Conservation (phyloP, 2,888 invertebrate genomes). For the Drosophila pseudotalamancana region DNA sequence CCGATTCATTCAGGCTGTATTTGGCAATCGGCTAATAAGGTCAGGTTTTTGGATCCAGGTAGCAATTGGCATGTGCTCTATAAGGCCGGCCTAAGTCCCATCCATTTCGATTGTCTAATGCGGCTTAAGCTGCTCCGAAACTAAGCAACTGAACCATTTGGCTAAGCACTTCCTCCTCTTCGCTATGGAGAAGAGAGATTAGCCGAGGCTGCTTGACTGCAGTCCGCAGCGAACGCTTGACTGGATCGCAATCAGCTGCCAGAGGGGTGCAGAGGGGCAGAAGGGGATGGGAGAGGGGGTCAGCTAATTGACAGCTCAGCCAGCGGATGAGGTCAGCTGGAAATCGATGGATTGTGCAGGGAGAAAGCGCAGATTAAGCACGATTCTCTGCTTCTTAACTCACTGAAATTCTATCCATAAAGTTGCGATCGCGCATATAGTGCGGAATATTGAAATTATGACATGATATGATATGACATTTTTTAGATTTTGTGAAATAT, state of each 20-base stretch:
- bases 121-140: slow-evolving; percentile 30
- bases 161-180: slow-evolving; percentile 38
- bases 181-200: slow-evolving; percentile 30
- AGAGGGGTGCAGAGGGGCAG: too few relatives aligned
- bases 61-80: slow-evolving; percentile 16
- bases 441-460: neutral
- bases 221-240: slow-evolving; percentile 34
- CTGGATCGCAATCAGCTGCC: slow-evolving; percentile 35
- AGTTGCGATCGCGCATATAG: neutral
- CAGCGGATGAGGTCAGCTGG: slow-evolving; percentile 52
- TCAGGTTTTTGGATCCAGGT: slow-evolving; percentile 31
- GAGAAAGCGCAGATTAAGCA: neutral
- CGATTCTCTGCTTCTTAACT: neutral
- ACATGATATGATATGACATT: too few relatives aligned
- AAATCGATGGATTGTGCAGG: slow-evolving; percentile 15
- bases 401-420: too few relatives aligned
- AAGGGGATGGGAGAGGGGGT: slow-evolving; percentile 1
- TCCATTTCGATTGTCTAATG: slow-evolving; percentile 46
- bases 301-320: slow-evolving; percentile 49
- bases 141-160: neutral
- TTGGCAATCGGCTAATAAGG: slow-evolving; percentile 59
- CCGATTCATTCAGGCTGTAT: slow-evolving; percentile 20
- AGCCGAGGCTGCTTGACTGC: slow-evolving; percentile 30
- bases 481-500: too few relatives aligned
- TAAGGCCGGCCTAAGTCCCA: neutral